Conservation (phyloP, 2,113 vertebrate genomes). For the Aptenodytes forsteri region DNA sequence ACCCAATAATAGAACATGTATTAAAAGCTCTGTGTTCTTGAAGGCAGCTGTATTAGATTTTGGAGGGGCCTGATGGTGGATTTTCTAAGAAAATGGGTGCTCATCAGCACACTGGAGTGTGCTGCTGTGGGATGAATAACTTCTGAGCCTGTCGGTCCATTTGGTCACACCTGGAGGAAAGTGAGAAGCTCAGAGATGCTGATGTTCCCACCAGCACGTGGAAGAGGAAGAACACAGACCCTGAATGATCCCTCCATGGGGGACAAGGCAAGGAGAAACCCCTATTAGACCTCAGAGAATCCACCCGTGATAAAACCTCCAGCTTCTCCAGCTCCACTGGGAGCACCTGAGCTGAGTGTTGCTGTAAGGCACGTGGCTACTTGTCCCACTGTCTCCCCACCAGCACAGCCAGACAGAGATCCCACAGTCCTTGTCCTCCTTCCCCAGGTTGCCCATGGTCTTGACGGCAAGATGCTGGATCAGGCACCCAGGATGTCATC, state of each 20-base stretch:
- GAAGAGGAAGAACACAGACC: background rate
- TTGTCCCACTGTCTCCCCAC: accelerated
- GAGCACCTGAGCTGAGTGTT: background rate
- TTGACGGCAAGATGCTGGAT: background rate
- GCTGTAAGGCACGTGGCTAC: background rate
- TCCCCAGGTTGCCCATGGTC: background rate
- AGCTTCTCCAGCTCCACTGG: background rate
- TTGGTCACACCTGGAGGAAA: background rate
- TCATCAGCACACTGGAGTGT: background rate
- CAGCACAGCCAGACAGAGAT: background rate
- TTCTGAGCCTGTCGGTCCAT: background rate
- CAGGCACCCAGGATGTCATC: background rate
- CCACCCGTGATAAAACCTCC: background rate
- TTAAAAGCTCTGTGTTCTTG: background rate
- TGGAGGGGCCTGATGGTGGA: background rate
- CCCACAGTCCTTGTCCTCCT: background rate
- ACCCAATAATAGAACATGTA: accelerated
- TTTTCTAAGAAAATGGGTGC: background rate
- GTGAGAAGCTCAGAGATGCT: background rate
- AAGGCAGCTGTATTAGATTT: background rate
- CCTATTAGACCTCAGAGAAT: background rate
- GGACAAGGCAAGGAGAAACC: background rate
- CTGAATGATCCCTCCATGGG: background rate
- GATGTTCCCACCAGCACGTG: background rate
- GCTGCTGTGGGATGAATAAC: background rate